Evolutionary conservation across 2,113 vertebrate genomes (phyloP), one percentile per base, ranked within the genome.

Genomic region (Solea senegalensis): DNA sequence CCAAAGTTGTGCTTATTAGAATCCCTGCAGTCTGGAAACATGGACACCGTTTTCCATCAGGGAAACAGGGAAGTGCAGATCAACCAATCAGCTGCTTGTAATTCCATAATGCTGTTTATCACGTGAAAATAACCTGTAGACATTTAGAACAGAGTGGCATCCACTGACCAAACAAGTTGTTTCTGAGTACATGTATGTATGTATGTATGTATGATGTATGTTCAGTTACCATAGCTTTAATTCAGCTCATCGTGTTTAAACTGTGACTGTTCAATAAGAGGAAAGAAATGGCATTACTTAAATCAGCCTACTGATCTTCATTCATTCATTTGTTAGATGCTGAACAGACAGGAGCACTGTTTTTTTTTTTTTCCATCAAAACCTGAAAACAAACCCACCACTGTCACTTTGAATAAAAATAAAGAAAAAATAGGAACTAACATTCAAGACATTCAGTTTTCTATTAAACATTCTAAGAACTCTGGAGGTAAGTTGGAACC

Each of bases 211-310:
- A 2, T 41, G 26, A 73, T 26, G 46, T 57, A 14, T 48, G 6
- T 44, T 57, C 43, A 57, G 52, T 73, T 68, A 49, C 15, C 2
- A 45, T 60, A 83, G 81, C 78, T 86, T 86, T 86, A 86, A 82
- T 72, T 71, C 9, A 66, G 40, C 9, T 72, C 15, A 2, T 74
- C 9, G 0, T 72, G 46, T 57, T 71, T 13, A 48, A 69, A 68
- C 76, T 69, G 62, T 50, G 66, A 78, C 70, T 63, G 39, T 58
- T 52, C 8, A 5, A 54, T 41, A 4, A 53, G n/a, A 66, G 45
- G 51, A 49, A 21, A 43, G 3, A 60, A 69, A 54, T 45, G 21
- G 13, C 28, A 48, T 65, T 28, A 51, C 13, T 67, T 34, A 34
- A 63, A 58, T 46, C 59, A 65, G 55, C 56, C 14, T 52, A 53